These are phyloP conservation scores for Calephelis perditalis DNA, from an alignment of 2,888 invertebrate genomes.

Conservation along the genomic window DNA sequence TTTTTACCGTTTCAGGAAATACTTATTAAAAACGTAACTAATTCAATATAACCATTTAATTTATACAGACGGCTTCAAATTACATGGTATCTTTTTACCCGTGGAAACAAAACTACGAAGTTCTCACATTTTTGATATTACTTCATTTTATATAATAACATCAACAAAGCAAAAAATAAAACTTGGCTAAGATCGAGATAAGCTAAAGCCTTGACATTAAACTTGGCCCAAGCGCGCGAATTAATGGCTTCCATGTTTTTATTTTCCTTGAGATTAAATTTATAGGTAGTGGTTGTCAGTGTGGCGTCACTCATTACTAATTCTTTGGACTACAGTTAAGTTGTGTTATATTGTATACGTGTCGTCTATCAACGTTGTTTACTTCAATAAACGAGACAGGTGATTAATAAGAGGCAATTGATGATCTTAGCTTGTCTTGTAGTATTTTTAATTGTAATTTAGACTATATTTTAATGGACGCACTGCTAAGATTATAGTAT, in stretches of 20 bases:
- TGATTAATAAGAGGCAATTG: constrained; percentile 55
- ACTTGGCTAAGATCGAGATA: constrained; percentile 73
- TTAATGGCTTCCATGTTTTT: constrained; percentile 78
- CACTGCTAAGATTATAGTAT: too few relatives aligned
- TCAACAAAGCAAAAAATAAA: constrained; percentile 64
- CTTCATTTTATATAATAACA: constrained; percentile 61
- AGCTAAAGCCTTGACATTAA: constrained; percentile 77
- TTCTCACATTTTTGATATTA: constrained; percentile 48
- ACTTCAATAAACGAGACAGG: constrained; percentile 43
- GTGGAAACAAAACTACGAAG: constrained; percentile 33
- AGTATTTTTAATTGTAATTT: constrained; percentile 17
- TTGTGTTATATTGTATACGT: constrained; percentile 70
- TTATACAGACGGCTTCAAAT: too few relatives aligned
- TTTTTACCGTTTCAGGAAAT: too few relatives aligned
- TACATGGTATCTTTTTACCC: background rate
- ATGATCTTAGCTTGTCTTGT: constrained; percentile 45
- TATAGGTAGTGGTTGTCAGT: constrained; percentile 65
- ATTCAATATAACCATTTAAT: too few relatives aligned
- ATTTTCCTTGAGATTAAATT: constrained; percentile 78
- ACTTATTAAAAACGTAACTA: too few relatives aligned
- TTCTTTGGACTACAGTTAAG: constrained; percentile 57
- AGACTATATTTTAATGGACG: constrained; percentile 2
- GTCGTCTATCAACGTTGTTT: constrained; percentile 71
- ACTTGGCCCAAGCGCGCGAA: constrained; percentile 76
- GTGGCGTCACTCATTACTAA: constrained; percentile 71